Evolutionary conservation across 2,113 vertebrate genomes (phyloP).

Genomic region (Leuciscus idus): DNA sequence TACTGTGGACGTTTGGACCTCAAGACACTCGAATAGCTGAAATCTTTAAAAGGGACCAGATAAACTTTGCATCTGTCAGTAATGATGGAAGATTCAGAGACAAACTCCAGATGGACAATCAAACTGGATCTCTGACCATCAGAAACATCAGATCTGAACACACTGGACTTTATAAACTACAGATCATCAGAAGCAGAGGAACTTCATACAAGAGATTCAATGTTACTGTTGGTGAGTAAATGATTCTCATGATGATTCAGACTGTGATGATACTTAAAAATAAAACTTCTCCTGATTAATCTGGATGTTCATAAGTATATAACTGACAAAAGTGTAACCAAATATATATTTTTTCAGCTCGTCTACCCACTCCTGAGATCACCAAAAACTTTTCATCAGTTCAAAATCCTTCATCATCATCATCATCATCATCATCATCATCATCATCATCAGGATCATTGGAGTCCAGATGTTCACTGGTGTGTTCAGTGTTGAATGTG

Average conservation of each 20-base stretch:
- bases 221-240: background rate
- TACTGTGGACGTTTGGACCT: constrained; percentile 19
- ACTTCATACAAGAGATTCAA: background rate
- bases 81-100: background rate
- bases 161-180: constrained; percentile 26
- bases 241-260: background rate
- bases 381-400: background rate
- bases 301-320: background rate
- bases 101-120: background rate
- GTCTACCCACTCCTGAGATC: background rate
- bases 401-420: no score
- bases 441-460: background rate
- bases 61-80: no score
- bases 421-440: background rate
- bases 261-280: background rate
- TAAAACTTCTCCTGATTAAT: background rate
- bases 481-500: constrained; percentile 9
- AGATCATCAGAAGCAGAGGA: fast-evolving
- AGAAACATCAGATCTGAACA: background rate
- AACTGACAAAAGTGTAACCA: fast-evolving
- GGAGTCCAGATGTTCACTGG: background rate
- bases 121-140: constrained; percentile 33
- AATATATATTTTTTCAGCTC: constrained; percentile 16
- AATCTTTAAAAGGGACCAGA: background rate
- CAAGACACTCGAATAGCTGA: background rate